Conservation (phyloP, 2,113 vertebrate genomes). For the Marmota flaviventris region DNA sequence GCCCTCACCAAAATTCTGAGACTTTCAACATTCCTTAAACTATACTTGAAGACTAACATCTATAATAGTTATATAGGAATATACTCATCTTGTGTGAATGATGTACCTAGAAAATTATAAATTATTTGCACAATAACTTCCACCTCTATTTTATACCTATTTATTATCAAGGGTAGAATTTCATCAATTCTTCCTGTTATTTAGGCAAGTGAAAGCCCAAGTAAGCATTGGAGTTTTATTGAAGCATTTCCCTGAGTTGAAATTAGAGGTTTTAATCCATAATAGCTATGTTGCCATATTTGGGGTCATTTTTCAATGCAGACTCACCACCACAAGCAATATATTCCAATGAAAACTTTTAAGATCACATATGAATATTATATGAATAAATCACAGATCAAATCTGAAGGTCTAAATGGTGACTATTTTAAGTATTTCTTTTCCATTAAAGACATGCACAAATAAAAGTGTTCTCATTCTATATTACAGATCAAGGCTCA, state of each 20-base stretch:
- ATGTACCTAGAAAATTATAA: not conserved
- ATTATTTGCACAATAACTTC: conserved; percentile 23
- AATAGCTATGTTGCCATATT: not conserved
- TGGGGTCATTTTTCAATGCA: not conserved
- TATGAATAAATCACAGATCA: not conserved
- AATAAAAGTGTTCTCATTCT: conserved; percentile 44
- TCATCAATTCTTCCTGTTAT: not conserved
- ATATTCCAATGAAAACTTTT: not conserved
- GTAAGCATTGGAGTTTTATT: not conserved
- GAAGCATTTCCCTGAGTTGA: not conserved
- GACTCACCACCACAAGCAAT: not conserved
- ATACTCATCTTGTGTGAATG: not conserved
- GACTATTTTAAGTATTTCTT: conserved; percentile 7
- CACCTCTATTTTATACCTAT: not conserved
- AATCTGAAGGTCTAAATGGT: not conserved
- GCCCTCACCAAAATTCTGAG: not conserved
- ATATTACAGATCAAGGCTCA: not conserved
- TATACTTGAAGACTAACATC: not conserved
- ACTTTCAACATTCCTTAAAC: conserved; percentile 5
- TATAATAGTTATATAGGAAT: not conserved
- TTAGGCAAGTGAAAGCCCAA: not conserved
- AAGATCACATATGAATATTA: not conserved
- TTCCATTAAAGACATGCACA: not conserved
- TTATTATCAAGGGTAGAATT: not conserved
- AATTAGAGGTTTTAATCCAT: not conserved